These are phyloP conservation scores for Stictonetta naevosa DNA, from an alignment of 2,113 vertebrate species.

Conservation along the genomic window DNA sequence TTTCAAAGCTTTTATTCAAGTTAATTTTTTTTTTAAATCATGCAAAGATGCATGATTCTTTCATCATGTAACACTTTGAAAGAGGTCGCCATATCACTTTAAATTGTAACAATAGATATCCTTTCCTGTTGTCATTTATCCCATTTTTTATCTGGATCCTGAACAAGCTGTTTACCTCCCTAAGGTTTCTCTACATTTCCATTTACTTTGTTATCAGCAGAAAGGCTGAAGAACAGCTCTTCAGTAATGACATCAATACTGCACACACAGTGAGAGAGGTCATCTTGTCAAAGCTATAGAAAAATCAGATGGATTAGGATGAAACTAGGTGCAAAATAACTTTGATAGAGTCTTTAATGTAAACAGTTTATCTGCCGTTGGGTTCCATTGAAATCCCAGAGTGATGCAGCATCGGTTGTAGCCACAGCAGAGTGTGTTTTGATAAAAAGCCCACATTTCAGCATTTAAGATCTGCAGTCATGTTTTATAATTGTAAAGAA, in stretches of 20 bases:
- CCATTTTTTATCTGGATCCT: conserved; percentile 29
- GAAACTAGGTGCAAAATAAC: conserved; percentile 74
- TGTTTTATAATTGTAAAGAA: conserved; percentile 45
- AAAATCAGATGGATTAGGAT: conserved; percentile 76
- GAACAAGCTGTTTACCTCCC: conserved; percentile 76
- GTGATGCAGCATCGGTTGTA: neutral
- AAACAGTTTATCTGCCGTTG: conserved; percentile 74
- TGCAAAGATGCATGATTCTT: neutral
- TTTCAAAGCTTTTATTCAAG: neutral
- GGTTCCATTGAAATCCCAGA: conserved; percentile 58
- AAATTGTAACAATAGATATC: neutral
- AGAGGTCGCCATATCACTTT: neutral
- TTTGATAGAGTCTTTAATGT: conserved; percentile 75
- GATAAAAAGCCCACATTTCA: conserved; percentile 29
- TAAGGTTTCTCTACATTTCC: conserved; percentile 72
- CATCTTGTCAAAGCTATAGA: conserved; percentile 73
- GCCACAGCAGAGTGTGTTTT: neutral
- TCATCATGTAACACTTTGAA: neutral
- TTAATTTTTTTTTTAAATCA: neutral
- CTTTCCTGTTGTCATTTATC: conserved; percentile 8
- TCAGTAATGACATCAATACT: conserved; percentile 73
- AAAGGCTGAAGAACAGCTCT: conserved; percentile 69
- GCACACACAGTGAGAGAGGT: conserved; percentile 72
- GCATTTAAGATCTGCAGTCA: conserved; percentile 20
- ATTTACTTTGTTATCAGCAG: conserved; percentile 76